Evolutionary conservation across 2,888 invertebrate genomes (phyloP).

Genomic region (Argyra leucocephala): DNA sequence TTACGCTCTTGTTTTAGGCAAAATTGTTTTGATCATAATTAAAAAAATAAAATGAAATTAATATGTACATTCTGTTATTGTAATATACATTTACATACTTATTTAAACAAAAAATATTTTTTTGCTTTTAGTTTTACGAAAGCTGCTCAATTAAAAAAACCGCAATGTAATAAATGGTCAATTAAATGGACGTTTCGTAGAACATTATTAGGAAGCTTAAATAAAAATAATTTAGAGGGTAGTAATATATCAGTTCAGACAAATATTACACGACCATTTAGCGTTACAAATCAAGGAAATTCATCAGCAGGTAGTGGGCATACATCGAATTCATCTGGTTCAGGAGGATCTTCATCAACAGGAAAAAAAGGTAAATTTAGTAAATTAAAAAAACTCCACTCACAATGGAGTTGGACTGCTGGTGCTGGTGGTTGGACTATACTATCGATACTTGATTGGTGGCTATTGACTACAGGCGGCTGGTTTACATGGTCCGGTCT

Average conservation of each 20-base stretch:
- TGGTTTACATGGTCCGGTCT: slow-evolving; percentile 57
- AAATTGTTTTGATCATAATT: no score
- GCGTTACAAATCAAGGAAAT: neutral
- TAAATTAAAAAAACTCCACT: slow-evolving; percentile 25
- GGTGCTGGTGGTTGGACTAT: slow-evolving; percentile 27
- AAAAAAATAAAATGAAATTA: no score
- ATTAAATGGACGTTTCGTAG: slow-evolving; percentile 29
- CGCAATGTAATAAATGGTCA: slow-evolving; percentile 30
- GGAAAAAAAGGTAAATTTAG: slow-evolving; percentile 28
- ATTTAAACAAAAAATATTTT: neutral
- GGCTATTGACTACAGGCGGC: slow-evolving; percentile 31
- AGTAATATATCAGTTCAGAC: neutral
- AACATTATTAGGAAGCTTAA: slow-evolving; percentile 26
- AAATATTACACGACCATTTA: neutral
- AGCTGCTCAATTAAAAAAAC: slow-evolving; percentile 35
- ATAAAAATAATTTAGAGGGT: neutral
- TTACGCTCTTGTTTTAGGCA: no score
- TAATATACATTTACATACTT: neutral
- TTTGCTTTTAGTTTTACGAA: slow-evolving; percentile 28
- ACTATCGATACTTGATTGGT: slow-evolving; percentile 29
- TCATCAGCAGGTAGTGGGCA: neutral
- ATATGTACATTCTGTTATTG: no score
- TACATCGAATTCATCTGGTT: slow-evolving; percentile 3
- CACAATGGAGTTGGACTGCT: slow-evolving; percentile 26
- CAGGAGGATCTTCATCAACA: neutral